Conservation (phyloP, 2,888 invertebrate species). For the Hypena proboscidalis region DNA sequence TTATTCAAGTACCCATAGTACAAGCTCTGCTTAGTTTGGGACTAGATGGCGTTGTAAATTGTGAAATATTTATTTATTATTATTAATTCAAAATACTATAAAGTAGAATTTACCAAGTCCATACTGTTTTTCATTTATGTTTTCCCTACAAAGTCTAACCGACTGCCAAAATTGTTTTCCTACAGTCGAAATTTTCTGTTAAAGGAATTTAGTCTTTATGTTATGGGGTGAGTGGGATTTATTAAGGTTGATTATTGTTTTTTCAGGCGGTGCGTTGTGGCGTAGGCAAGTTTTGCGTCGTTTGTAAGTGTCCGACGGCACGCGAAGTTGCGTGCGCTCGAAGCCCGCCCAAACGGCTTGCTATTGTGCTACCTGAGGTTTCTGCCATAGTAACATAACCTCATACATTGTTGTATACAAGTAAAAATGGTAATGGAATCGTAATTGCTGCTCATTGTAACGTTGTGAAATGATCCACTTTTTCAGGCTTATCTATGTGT, state of each 20-base stretch:
- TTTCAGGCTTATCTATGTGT: background rate
- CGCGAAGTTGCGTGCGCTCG: constrained; percentile 71
- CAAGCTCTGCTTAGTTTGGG: too few relatives aligned
- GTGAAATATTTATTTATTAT: too few relatives aligned
- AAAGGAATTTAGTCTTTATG: constrained; percentile 42
- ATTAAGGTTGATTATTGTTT: constrained; percentile 55
- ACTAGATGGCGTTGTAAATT: too few relatives aligned
- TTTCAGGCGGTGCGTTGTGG: constrained; percentile 58
- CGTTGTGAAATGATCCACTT: background rate
- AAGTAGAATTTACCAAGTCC: constrained; percentile 52
- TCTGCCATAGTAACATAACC: constrained; percentile 44
- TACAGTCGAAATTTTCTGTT: constrained; percentile 20
- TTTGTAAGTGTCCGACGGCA: constrained; percentile 68
- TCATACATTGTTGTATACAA: constrained; percentile 43
- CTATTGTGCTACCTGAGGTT: constrained; percentile 52
- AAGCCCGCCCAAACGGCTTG: constrained; percentile 57
- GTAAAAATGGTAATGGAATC: constrained; percentile 38
- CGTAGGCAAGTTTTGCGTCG: constrained; percentile 57
- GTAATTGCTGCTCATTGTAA: constrained; percentile 26
- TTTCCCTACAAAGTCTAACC: constrained; percentile 43
- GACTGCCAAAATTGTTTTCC: constrained; percentile 27
- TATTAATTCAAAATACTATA: constrained; percentile 49
- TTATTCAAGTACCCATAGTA: too few relatives aligned
- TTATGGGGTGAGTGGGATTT: constrained; percentile 43
- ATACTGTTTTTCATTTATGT: constrained; percentile 50